phyloP scores from a whole-genome alignment of 2,113 vertebrate species.

The Notarius lentiginosus region DNA sequence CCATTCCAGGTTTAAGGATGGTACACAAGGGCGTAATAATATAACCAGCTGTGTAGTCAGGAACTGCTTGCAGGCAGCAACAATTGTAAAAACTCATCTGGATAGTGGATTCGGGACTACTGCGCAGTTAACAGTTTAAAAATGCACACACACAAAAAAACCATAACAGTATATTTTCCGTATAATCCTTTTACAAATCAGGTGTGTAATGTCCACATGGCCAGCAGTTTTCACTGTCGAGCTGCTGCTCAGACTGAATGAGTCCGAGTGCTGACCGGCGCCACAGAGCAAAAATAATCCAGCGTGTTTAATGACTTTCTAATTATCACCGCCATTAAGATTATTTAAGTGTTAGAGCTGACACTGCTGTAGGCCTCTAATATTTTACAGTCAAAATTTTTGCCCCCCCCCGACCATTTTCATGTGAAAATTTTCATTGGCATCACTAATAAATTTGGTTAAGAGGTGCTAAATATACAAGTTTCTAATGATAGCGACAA shows the following conservation, averaged over 20 bases:
- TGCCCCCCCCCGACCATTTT: neutral
- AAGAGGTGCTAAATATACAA: neutral
- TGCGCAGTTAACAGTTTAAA: neutral
- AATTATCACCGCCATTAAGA: neutral
- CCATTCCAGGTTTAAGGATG: neutral
- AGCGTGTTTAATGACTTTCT: neutral
- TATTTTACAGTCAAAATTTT: neutral
- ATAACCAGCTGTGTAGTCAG: neutral
- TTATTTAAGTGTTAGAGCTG: neutral
- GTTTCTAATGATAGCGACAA: neutral
- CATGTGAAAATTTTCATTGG: neutral
- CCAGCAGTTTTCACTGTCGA: neutral
- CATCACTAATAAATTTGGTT: neutral
- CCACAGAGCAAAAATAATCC: neutral
- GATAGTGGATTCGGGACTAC: neutral
- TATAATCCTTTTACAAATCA: neutral
- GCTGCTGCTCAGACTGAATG: neutral
- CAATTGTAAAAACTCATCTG: constrained; percentile 15
- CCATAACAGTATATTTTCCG: constrained; percentile 9
- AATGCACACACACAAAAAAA: neutral
- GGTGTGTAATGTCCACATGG: neutral
- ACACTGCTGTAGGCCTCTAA: neutral
- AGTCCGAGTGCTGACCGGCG: neutral
- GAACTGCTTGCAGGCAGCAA: neutral
- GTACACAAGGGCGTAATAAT: neutral